Percentiles rank a stretch among this genome's conserved stretches.
phyloP scores from a whole-genome alignment of 2,113 vertebrate species.

The Trogon melanurus region DNA sequence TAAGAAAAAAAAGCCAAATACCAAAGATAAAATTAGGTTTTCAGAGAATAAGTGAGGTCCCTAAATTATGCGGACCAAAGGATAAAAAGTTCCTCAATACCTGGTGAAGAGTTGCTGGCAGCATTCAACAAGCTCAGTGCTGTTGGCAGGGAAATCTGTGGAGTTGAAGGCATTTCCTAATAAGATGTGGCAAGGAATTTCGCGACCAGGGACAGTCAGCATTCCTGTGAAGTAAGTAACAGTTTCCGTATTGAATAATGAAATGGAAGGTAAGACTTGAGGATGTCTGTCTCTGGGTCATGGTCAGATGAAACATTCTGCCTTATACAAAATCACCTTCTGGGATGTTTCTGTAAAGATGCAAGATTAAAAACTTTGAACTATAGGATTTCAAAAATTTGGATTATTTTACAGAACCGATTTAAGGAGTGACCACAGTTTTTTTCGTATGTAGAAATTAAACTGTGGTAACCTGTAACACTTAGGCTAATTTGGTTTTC shows the following conservation, averaged over 20 bases:
- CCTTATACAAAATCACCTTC: not conserved
- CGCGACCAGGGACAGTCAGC: slow-evolving; percentile 64
- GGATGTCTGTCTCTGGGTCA: not conserved
- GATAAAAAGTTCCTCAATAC: slow-evolving; percentile 59
- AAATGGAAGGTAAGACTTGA: not conserved
- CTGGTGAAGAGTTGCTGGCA: slow-evolving; percentile 80
- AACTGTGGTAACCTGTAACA: not conserved
- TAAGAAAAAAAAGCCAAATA: not conserved
- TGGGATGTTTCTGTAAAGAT: not conserved
- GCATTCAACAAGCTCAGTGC: slow-evolving; percentile 73
- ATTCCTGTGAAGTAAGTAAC: slow-evolving; percentile 76
- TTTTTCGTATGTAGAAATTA: not conserved
- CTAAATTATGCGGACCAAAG: not conserved
- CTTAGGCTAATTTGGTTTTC: not conserved
- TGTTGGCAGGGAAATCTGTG: slow-evolving; percentile 56
- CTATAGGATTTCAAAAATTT: not conserved
- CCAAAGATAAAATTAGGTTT: not conserved
- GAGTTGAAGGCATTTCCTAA: slow-evolving; percentile 69
- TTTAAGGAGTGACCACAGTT: not conserved
- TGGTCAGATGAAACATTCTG: not conserved
- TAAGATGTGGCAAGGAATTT: slow-evolving; percentile 72
- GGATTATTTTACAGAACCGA: not conserved
- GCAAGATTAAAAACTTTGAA: not conserved
- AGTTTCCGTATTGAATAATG: not conserved
- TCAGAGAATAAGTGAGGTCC: not conserved